A percentile compares a stretch with the other conserved stretches of the same genome.
These are phyloP conservation scores for Acromyrmex charruanus DNA, from an alignment of 1,140 invertebrate genomes.

Conservation along the genomic window DNA sequence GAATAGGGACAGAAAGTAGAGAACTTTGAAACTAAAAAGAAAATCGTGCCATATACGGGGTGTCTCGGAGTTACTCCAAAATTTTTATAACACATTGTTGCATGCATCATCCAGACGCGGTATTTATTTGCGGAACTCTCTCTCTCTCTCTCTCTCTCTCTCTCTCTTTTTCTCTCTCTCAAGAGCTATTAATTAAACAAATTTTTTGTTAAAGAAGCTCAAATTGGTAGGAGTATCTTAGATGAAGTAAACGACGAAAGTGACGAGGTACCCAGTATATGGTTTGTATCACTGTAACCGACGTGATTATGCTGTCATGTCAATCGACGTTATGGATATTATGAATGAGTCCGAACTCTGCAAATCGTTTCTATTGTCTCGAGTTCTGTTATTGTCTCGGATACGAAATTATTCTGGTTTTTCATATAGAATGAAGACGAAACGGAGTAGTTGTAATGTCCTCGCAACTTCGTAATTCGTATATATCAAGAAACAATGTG, in stretches of 20 bases:
- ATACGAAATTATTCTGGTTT: constrained; percentile 22
- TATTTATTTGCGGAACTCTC: not conserved
- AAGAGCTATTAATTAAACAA: not conserved
- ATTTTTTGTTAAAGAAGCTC: not conserved
- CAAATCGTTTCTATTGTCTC: not conserved
- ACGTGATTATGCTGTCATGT: constrained; percentile 55
- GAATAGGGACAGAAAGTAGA: constrained; percentile 24
- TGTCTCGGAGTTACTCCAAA: not conserved
- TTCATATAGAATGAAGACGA: constrained; percentile 38
- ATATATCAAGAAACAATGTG: constrained; percentile 23
- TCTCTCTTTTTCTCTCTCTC: not conserved
- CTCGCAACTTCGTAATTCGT: not conserved
- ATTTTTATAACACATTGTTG: not conserved
- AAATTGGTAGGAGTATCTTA: not conserved
- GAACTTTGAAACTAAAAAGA: not conserved
- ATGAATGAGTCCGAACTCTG: constrained; percentile 8
- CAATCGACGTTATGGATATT: constrained; percentile 25
- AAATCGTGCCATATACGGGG: not conserved
- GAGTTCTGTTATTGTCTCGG: not conserved
- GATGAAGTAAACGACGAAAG: not conserved
- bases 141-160: no score
- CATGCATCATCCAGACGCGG: not conserved
- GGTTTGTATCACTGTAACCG: constrained; percentile 19
- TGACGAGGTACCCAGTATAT: constrained; percentile 11
- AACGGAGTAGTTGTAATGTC: not conserved